A percentile compares a stretch with the other conserved stretches of the same genome.
These are phyloP conservation scores for Chaenogobius annularis DNA, from an alignment of 2,113 vertebrate genomes.

Conservation along the genomic window DNA sequence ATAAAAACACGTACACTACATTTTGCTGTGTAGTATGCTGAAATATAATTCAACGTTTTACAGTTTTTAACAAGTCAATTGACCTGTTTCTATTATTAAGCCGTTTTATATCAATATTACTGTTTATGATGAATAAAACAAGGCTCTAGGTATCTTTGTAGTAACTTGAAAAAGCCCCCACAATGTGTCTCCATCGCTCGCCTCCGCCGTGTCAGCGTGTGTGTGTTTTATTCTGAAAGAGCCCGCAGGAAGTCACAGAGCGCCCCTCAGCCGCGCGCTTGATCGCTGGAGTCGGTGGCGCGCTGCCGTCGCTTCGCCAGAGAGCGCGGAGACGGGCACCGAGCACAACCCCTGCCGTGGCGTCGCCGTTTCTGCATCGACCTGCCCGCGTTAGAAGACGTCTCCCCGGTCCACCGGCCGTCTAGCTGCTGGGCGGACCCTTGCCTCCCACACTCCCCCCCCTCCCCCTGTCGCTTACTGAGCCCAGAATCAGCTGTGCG, in stretches of 20 bases:
- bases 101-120: too few relatives aligned
- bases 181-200: too few relatives aligned
- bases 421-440: conserved; percentile 51
- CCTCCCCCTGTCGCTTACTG: background rate
- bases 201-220: background rate
- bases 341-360: conserved; percentile 21
- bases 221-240: conserved; percentile 41
- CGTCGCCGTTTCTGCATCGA: conserved; percentile 24
- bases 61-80: too few relatives aligned
- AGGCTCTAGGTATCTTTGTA: too few relatives aligned
- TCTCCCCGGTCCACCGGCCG: conserved; percentile 40
- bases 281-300: background rate
- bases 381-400: conserved; percentile 21
- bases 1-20: too few relatives aligned
- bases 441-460: background rate
- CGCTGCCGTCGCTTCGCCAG: conserved; percentile 53
- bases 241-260: background rate
- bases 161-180: too few relatives aligned
- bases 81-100: too few relatives aligned
- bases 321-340: conserved; percentile 26
- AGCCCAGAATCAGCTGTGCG: background rate
- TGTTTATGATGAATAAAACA: too few relatives aligned
- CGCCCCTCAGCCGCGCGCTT: background rate
- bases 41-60: too few relatives aligned
- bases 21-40: too few relatives aligned